Evolutionary conservation across 1,140 invertebrate species (phyloP).

Genomic region (Oreohelix idahoensis): DNA sequence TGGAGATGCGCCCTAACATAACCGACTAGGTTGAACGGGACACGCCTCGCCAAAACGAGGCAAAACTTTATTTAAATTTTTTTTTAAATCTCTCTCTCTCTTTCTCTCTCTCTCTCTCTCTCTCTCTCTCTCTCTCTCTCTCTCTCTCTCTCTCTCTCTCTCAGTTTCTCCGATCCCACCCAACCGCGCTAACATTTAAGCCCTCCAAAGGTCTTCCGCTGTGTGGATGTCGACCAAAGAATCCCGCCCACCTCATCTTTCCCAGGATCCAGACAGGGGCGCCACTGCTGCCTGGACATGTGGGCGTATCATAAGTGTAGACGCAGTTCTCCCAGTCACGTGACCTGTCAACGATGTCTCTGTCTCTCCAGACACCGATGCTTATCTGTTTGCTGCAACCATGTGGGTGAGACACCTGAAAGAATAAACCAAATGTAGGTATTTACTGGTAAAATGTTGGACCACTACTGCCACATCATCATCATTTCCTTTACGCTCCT

Average conservation of each 20-base stretch:
- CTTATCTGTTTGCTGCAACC: slow-evolving; percentile 34
- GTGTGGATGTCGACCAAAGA: slow-evolving; percentile 34
- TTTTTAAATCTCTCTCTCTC: too few species aligned
- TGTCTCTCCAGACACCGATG: slow-evolving; percentile 19
- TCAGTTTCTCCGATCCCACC: slow-evolving; percentile 13
- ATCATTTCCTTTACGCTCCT: too few species aligned
- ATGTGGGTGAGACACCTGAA: slow-evolving; percentile 32
- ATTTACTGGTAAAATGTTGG: too few species aligned
- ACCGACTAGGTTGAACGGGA: too few species aligned
- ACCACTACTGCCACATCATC: too few species aligned
- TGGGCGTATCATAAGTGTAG: slow-evolving; percentile 36
- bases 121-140: too few species aligned
- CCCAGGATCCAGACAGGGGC: slow-evolving; percentile 37
- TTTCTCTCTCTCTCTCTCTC: too few species aligned
- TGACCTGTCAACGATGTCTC: slow-evolving; percentile 18
- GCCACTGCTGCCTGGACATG: slow-evolving; percentile 34
- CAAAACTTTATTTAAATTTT: too few species aligned
- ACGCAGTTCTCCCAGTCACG: slow-evolving; percentile 31
- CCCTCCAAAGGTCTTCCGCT: slow-evolving; percentile 9
- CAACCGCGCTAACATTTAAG: slow-evolving; percentile 6
- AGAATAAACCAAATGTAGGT: too few species aligned
- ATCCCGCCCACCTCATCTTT: slow-evolving; percentile 19
- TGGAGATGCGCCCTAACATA: too few species aligned
- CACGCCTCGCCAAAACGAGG: too few species aligned
- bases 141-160: too few species aligned